phyloP scores from a whole-genome alignment of 2,888 invertebrate genomes.

The Leucania comma region DNA sequence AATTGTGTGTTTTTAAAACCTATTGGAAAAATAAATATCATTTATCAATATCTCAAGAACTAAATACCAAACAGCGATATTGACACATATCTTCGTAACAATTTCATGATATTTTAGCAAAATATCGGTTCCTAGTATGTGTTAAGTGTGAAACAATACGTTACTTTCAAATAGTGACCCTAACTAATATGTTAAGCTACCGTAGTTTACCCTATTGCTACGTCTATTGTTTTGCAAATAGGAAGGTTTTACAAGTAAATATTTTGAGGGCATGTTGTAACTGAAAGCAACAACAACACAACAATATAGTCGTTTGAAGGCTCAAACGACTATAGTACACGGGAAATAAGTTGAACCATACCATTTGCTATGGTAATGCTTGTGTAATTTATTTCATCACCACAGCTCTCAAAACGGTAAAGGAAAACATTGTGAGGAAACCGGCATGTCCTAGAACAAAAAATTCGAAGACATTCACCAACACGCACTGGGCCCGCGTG shows the following conservation, averaged over 20 bases:
- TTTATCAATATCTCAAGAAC: not conserved
- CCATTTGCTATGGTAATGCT: too few species aligned
- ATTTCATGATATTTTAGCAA: slow-evolving; percentile 8
- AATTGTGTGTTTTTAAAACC: too few species aligned
- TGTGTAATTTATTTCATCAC: too few species aligned
- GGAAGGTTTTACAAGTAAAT: slow-evolving; percentile 24
- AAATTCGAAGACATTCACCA: too few species aligned
- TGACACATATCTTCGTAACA: slow-evolving; percentile 6
- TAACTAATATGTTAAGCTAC: slow-evolving; percentile 42
- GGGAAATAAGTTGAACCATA: too few species aligned
- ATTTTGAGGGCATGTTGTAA: slow-evolving; percentile 30
- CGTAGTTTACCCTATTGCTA: slow-evolving; percentile 28
- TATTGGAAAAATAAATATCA: too few species aligned
- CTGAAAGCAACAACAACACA: not conserved
- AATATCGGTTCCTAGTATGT: slow-evolving; percentile 32
- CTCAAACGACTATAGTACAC: not conserved
- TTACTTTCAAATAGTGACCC: slow-evolving; percentile 37
- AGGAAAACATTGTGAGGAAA: too few species aligned
- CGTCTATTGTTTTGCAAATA: slow-evolving; percentile 42
- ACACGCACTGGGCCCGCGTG: too few species aligned
- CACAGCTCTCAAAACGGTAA: too few species aligned
- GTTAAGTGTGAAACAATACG: slow-evolving; percentile 28
- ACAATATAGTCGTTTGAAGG: too few species aligned
- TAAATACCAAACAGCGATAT: not conserved
- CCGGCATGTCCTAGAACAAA: too few species aligned